phyloP scores from a whole-genome alignment of 2,113 vertebrate genomes.

The Hypomesus transpacificus region DNA sequence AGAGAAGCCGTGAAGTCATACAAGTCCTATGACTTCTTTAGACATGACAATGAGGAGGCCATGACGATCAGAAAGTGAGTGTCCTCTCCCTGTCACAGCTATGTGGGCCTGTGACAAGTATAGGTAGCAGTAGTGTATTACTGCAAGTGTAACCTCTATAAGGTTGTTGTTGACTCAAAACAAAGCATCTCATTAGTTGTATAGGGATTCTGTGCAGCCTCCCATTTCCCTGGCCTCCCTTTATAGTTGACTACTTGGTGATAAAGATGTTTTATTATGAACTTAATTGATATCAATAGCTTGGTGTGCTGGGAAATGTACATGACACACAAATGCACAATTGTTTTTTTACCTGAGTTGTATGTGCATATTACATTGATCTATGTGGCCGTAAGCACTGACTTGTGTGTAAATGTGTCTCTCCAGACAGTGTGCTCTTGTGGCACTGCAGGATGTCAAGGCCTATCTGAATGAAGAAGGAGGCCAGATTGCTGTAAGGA shows the following conservation, averaged over 20 bases:
- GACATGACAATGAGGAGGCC: constrained; percentile 93
- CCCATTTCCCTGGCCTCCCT: neutral
- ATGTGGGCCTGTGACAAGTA: neutral
- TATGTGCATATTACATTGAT: neutral
- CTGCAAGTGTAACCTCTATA: neutral
- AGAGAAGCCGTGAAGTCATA: constrained; percentile 89
- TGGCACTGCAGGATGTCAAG: constrained; percentile 91
- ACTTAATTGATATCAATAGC: no score
- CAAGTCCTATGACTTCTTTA: constrained; percentile 96
- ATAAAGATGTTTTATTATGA: no score
- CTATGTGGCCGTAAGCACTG: no score
- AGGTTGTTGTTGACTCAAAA: neutral
- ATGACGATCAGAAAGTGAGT: constrained; percentile 95
- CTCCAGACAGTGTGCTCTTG: constrained; percentile 84
- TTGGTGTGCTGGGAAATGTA: neutral
- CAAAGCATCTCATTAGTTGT: constrained; percentile 14
- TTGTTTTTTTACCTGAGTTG: neutral
- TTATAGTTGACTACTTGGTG: no score
- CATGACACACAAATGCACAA: neutral
- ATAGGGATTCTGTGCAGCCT: neutral
- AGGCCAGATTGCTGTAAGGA: constrained; percentile 92
- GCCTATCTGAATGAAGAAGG: constrained; percentile 83
- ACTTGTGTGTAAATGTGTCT: constrained; percentile 9
- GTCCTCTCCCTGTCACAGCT: neutral
- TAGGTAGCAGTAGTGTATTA: neutral